phyloP scores from a whole-genome alignment of 1,140 invertebrate genomes.

The Drosophila ohnishii region DNA sequence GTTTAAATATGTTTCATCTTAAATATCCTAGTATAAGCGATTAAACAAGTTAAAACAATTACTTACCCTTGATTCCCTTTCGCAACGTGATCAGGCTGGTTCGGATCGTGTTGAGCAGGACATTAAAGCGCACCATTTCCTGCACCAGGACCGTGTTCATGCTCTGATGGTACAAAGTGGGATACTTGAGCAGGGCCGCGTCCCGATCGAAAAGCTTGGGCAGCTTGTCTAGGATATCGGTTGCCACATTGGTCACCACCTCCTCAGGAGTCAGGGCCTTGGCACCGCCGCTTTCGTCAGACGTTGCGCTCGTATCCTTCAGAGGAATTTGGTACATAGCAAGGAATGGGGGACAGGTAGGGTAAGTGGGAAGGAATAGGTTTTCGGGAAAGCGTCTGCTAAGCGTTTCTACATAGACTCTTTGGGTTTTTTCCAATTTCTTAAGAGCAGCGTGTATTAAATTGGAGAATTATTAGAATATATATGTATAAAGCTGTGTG shows the following conservation, averaged over 20 bases:
- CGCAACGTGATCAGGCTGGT: conserved; percentile 91
- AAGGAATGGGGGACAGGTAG: conserved; percentile 76
- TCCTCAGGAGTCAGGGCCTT: conserved; percentile 85
- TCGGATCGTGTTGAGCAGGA: conserved; percentile 89
- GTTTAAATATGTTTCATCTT: not conserved
- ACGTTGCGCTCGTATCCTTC: conserved; percentile 82
- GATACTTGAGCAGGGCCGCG: conserved; percentile 88
- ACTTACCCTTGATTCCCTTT: conserved; percentile 93
- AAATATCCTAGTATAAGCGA: not conserved
- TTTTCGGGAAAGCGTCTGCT: conserved; percentile 76
- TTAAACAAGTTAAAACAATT: not conserved
- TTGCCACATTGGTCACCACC: conserved; percentile 87
- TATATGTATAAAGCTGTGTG: conserved; percentile 14
- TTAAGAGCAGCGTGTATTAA: conserved; percentile 44
- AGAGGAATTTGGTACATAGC: conserved; percentile 57
- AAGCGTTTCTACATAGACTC: conserved; percentile 61
- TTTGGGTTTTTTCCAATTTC: conserved; percentile 71
- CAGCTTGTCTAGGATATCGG: conserved; percentile 89
- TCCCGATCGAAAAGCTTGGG: conserved; percentile 90
- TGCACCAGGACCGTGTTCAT: conserved; percentile 91
- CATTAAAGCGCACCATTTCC: conserved; percentile 96
- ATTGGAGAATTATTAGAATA: conserved; percentile 5
- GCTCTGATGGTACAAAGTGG: conserved; percentile 91
- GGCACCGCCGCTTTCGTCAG: conserved; percentile 67
- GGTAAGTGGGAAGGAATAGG: conserved; percentile 71